phyloP scores from a whole-genome alignment of 2,888 invertebrate genomes.

The Caenorhabditis panamensis region DNA sequence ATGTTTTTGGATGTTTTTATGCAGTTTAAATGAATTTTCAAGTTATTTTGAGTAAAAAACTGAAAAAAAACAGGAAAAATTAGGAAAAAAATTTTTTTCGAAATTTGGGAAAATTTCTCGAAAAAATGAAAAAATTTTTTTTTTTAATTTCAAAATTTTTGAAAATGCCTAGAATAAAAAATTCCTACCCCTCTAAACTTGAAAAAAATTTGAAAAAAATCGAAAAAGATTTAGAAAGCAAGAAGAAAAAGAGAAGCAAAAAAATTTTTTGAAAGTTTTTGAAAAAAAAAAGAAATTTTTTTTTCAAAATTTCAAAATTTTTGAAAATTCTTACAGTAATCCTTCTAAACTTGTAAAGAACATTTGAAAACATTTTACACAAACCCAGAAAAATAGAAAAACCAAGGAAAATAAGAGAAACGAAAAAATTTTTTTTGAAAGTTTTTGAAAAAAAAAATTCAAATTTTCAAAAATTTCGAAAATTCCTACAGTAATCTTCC shows the following conservation, averaged over 20 bases:
- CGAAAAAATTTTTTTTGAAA: neutral
- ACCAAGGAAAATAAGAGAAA: constrained; percentile 6
- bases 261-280: neutral
- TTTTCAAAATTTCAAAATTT: too few species aligned
- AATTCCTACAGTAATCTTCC: constrained; percentile 4
- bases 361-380: neutral
- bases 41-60: neutral
- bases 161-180: too few species aligned
- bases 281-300: too few species aligned
- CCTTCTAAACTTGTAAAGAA: neutral
- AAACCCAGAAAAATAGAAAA: too few species aligned
- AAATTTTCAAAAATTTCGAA: neutral
- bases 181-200: too few species aligned
- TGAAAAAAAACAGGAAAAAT: neutral
- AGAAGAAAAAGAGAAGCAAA: neutral
- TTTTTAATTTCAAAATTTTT: constrained; percentile 5
- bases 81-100: constrained; percentile 1
- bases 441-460: neutral
- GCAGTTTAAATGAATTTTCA: too few species aligned
- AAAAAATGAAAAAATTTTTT: constrained; percentile 1
- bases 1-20: too few species aligned
- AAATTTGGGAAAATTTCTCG: constrained; percentile 4
- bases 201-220: too few species aligned
- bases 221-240: too few species aligned
- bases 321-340: neutral